Percentiles rank a stretch among this genome's conserved stretches.
Evolutionary conservation across 2,113 vertebrate species (phyloP).

Genomic region (Nothoprocta pentlandii): DNA sequence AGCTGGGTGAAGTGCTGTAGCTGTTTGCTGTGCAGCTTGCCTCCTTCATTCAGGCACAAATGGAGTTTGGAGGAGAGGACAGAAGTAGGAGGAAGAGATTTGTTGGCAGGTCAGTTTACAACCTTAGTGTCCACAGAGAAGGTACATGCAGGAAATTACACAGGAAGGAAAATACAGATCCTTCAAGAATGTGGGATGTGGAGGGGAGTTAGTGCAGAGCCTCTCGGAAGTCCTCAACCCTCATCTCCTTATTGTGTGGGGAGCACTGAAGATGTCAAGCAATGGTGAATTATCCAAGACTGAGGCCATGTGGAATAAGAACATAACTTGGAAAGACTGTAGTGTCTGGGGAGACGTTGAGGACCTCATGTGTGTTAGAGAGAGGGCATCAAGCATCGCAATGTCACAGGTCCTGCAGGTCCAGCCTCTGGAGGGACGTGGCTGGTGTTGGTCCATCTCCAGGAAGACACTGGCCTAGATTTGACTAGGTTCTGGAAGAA

Average conservation of each 20-base stretch:
- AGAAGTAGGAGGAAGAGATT: background rate
- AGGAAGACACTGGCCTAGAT: background rate
- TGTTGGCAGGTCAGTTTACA: background rate
- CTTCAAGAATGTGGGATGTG: background rate
- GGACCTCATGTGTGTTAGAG: background rate
- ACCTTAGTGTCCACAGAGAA: background rate
- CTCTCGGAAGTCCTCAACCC: background rate
- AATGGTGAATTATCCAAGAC: background rate
- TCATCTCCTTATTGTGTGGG: background rate
- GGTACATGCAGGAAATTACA: background rate
- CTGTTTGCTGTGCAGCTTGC: too few relatives aligned
- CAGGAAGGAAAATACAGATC: background rate
- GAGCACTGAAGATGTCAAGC: background rate
- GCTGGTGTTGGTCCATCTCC: fast-evolving
- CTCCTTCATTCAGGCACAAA: too few relatives aligned
- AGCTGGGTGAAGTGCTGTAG: too few relatives aligned
- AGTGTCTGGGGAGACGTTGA: background rate
- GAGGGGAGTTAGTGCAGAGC: background rate
- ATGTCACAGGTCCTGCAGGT: background rate
- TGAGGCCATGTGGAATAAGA: background rate
- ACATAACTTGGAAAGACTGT: background rate
- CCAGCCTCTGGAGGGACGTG: background rate
- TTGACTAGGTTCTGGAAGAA: background rate
- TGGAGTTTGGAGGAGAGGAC: too few relatives aligned
- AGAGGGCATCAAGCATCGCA: background rate